Evolutionary conservation across 2,888 invertebrate genomes (phyloP), one percentile per base, ranked within the genome.

Genomic region (Chrysolina americana): DNA sequence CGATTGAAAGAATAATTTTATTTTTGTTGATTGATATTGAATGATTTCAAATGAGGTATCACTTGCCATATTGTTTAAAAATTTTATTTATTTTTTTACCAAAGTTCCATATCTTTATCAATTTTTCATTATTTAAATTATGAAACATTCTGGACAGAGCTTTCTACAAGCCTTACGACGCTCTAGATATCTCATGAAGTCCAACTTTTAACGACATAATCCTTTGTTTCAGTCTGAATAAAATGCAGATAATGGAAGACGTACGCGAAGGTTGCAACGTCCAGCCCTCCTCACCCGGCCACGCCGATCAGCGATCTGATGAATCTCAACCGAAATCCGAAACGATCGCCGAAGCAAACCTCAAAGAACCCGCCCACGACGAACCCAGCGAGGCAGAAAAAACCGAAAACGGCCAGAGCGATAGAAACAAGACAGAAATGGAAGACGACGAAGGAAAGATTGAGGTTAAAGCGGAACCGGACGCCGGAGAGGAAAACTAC

Each of bases 191-290:
- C n/a, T n/a, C n/a, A n/a, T n/a, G n/a, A n/a, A n/a, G n/a, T n/a
- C n/a, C n/a, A n/a, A n/a, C n/a, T n/a, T n/a, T 15, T 6, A 15
- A 47, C 15, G 5, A 4, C 8, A 13, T 15, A 50, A 48, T 47
- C 13, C 63, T 77, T 83, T 85, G 76, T 89, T 89, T 19, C 88
- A 91, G 91, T 79, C 85, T 91, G 81, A 91, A 90, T 88, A 91
- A 90, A 85, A 91, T 91, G 91, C 91, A 91, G 84, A 90, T 90
- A 64, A 91, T 91, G 90, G 91, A 91, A 76, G 89, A 89, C 79
- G 90, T 89, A 11, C 85, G 87, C 74, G 89, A 89, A 80, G 89
- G 89, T 72, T 86, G 87, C 76, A 87, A 87, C 62, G 84, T 85
- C 9, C 86, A 87, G 75, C 87, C 87, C 28, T 87, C 88, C 10